Evolutionary conservation across 2,797 vertebrate species (phyloP), one percentile per base, ranked within the genome.

Genomic region (Borostomias antarcticus): DNA sequence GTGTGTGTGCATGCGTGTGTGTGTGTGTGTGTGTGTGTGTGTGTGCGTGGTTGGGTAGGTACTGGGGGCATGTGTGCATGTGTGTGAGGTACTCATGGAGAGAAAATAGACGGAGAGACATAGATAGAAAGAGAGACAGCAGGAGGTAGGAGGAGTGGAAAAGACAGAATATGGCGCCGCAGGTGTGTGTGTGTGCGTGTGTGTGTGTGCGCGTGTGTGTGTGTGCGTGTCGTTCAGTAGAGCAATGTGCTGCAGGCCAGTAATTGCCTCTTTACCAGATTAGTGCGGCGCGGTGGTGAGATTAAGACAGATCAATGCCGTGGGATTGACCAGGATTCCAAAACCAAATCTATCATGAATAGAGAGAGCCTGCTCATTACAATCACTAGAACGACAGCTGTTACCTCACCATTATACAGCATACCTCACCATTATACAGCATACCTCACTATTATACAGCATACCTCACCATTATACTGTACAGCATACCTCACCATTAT

Each of bases 261-360:
- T 79, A 78, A 81, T 79, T 81, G 78, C 69, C 77, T 83, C 73
- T 79, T 77, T 74, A 79, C 74, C 73, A 79, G 78, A 85, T 84
- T 82, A 84, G 79, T 68, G 71, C 72, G 62, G 32, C 74, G 67
- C 72, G 59, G 62, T 62, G 61, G 71, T 64, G 70, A 83, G 81
- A 80, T 83, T 82, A 82, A 72, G 68, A 63, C 66, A 72, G 72
- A 83, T 82, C 77, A 78, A 72, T 74, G 69, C 58, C 51, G 50
- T 19, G 33, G 76, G 72, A 81, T 45, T 83, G 75, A 73, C 79
- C 82, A 68, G 61, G 47, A 74, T 68, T 79, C 69, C 71, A 51
- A 35, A 30, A 79, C 65, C 62, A 80, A 76, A 76, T 77, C 66
- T 76, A 56, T 58, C 56, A 58, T 72, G 72, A 79, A 77, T 73